Base-by-base conservation (phyloP, 2,797 vertebrate genomes). In the Parambassis ranga region DNA sequence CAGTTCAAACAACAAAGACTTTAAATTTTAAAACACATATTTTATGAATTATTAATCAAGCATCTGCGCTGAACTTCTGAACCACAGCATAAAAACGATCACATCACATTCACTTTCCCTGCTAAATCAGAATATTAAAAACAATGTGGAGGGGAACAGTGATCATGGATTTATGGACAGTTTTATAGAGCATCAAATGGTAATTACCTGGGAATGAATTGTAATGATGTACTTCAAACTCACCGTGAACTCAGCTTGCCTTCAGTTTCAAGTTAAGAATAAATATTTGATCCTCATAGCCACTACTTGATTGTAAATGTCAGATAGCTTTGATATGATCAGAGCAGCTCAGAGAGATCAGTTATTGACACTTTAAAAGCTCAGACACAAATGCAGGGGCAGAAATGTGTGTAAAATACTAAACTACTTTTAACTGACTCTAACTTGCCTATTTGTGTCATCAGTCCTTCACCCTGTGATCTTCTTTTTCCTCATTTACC, bases 41-140 rank as follows among this genome's bases (percentile, higher is more conserved):
- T 71, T 33, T 23, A 43, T 60, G 14, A 51, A 64, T 59, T 22
- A 16, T 60, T 20, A 22, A 72, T 57, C 24, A 68, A 30, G 57
- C 28, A 37, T 72, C 22, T 62, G 26, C 6, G 26, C n/a, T 71
- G 49, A 58, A 39, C 36, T 60, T 24, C 4, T 60, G 61, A 64
- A 60, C 52, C 41, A 10, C 16, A 2, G 14, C 4, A 13, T 32
- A 15, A 23, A 41, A 44, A 1, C 43, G 35, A 62, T 18, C 5
- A 14, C 13, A 26, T 1, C 13, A 22, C 3, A 19, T 35, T n/a
- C n/a, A n/a, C 30, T 41, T 28, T 30, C 20, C 37, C 1, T 53
- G 22, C 53, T 28, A 0, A 35, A 15, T 15, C 37, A 33, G 33
- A 1, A 16, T 0, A 32, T 50, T 48, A 33, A 36, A 44, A 35